Conservation (phyloP, 2,113 vertebrate species). For the Myrmecophaga tridactyla region DNA sequence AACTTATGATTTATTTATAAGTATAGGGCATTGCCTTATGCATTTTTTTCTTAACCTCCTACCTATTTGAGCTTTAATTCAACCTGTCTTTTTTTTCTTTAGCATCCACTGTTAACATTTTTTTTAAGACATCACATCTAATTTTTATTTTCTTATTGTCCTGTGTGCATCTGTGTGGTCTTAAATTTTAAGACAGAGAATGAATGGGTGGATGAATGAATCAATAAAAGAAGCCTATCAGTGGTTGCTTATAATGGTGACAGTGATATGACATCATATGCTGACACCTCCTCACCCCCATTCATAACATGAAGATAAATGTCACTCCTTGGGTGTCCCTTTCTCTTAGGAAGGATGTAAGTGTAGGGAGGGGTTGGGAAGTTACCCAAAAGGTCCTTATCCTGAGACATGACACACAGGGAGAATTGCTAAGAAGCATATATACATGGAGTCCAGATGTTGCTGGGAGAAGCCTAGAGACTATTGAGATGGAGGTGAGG, state of each 20-base stretch:
- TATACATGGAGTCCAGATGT: neutral
- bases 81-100: neutral
- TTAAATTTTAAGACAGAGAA: neutral
- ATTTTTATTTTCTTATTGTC: neutral
- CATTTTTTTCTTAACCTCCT: neutral
- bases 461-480: neutral
- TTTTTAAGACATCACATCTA: neutral
- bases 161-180: neutral
- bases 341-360: neutral
- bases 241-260: neutral
- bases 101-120: neutral
- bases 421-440: neutral
- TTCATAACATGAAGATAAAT: neutral
- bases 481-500: neutral
- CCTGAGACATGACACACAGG: neutral
- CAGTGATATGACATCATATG: neutral
- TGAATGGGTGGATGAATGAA: neutral
- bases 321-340: neutral
- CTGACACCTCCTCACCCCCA: accelerated
- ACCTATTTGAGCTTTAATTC: neutral
- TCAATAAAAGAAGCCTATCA: neutral
- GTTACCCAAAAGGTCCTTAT: neutral
- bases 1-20: neutral
- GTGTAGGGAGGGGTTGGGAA: neutral
- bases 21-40: neutral